Evolutionary conservation across 2,888 invertebrate genomes (phyloP), one percentile per base, ranked within the genome.

Genomic region (Danaus chrysippus): DNA sequence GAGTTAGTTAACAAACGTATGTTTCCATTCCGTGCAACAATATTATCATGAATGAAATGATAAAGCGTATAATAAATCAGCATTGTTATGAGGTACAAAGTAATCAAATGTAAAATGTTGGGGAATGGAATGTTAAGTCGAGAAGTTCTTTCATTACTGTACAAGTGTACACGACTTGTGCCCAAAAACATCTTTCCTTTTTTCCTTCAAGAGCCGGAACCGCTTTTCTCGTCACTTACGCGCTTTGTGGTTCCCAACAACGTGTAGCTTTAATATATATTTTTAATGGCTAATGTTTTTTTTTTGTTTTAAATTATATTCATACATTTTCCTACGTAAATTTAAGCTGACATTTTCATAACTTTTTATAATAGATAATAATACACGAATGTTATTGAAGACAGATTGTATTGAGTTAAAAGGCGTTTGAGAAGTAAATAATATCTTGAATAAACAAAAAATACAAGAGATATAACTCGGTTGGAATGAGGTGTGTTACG

Each of bases 401-500:
- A 75, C 73, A 66, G 71, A 75, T 80, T 86, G 85, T 84, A 86
- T 86, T 86, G 84, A 72, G 72, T 74, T 72, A 74, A 82, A 83
- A 82, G 79, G 81, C 82, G 81, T 84, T 83, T 78, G 75, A 77
- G 81, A 79, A 84, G 23, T 79, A 84, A 84, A 86, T 83, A 81
- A 83, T 85, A 80, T 83, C 82, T 80, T 82, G 84, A 86, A 86
- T 86, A 86, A 86, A 85, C 83, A 84, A 84, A 84, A 80, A 82
- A 75, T 74, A 79, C 75, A 71, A 69, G 73, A 73, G 75, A 81
- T 78, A 82, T 78, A 82, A 76, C 77, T 68, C 72, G 75, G 77
- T 77, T 72, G 73, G 73, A 75, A 74, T 66, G 67, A 73, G 76
- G 79, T 81, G 78, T 79, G 80, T 78, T 73, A 71, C 71, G 76